These are phyloP conservation scores for Bubalus kerabau DNA, from an alignment of 2,113 vertebrate genomes.

Conservation along the genomic window DNA sequence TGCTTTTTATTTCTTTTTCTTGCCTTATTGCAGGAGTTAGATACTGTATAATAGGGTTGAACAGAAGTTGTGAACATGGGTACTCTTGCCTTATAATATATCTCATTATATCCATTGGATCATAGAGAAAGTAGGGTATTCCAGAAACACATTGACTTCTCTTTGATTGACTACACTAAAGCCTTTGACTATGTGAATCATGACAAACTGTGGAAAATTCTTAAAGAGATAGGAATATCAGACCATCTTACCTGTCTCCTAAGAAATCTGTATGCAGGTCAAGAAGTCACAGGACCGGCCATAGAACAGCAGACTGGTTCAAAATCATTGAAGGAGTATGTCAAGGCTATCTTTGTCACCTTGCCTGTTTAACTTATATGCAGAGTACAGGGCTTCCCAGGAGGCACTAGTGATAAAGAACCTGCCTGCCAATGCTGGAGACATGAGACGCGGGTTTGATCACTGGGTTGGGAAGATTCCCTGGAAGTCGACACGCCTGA, in stretches of 20 bases:
- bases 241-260: neutral
- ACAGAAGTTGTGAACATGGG: neutral
- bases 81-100: neutral
- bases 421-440: neutral
- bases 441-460: neutral
- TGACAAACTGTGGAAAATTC: neutral
- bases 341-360: neutral
- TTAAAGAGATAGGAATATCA: neutral
- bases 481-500: neutral
- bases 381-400: neutral
- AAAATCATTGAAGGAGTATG: neutral
- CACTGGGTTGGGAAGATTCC: neutral
- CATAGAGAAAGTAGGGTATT: neutral
- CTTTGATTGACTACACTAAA: neutral
- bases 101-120: neutral
- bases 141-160: neutral
- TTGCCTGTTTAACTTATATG: neutral
- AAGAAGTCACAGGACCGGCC: neutral
- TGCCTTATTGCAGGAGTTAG: neutral
- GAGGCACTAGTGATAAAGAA: neutral
- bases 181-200: neutral
- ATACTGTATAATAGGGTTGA: neutral
- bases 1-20: neutral
- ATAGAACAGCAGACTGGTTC: neutral
- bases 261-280: neutral